Conservation (phyloP, 2,797 vertebrate species). For the Lepidocolaptes lacrymiger region DNA sequence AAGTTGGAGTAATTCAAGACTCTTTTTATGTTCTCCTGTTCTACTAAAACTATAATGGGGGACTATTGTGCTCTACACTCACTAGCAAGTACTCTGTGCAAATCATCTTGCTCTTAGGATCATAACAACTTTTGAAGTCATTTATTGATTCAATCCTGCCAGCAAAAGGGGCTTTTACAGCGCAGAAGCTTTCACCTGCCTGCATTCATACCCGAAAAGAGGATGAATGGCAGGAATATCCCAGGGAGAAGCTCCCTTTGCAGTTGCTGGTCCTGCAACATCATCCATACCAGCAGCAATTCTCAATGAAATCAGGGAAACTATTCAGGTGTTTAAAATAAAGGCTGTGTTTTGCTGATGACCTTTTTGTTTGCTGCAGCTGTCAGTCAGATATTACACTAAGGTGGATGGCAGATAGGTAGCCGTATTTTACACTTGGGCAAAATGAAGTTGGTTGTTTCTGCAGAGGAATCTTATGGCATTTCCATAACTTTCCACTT, state of each 20-base stretch:
- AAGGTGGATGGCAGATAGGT: neutral
- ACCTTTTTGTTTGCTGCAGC: neutral
- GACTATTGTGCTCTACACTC: neutral
- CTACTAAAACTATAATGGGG: constrained; percentile 9
- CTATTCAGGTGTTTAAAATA: neutral
- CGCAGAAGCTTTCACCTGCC: neutral
- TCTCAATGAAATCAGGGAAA: neutral
- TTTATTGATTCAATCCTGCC: constrained; percentile 1
- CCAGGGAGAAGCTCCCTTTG: neutral
- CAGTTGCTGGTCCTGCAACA: neutral
- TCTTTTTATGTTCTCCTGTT: neutral
- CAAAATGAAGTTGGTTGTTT: neutral
- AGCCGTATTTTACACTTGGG: neutral
- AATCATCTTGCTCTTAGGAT: neutral
- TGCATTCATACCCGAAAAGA: neutral
- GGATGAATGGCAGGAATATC: neutral
- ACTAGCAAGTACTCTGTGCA: neutral
- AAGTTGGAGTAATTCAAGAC: neutral
- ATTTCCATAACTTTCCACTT: neutral
- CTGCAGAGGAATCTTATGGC: neutral
- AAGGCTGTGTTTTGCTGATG: neutral
- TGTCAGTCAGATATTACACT: neutral
- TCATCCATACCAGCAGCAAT: neutral
- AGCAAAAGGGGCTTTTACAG: neutral
- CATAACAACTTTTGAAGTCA: neutral